These are phyloP conservation scores for Lypha dubia DNA, from an alignment of 2,888 invertebrate genomes.

Conservation along the genomic window DNA sequence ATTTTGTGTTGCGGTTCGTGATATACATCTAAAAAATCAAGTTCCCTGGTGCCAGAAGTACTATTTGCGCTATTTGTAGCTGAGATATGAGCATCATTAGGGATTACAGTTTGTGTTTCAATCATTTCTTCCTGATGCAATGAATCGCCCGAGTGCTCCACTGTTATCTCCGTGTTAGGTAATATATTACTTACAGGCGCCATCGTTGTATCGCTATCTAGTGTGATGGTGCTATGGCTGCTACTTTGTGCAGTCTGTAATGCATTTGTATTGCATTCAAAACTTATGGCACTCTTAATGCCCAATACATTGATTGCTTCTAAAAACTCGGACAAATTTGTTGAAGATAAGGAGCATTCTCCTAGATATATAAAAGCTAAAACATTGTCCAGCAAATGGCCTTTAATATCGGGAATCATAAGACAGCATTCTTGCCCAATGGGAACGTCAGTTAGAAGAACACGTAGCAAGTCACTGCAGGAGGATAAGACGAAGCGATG, in stretches of 20 bases:
- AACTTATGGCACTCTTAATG: constrained; percentile 83
- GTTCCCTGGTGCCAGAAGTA: constrained; percentile 72
- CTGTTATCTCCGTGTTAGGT: constrained; percentile 24
- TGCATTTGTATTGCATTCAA: constrained; percentile 80
- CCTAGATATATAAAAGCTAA: constrained; percentile 82
- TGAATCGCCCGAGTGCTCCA: not conserved
- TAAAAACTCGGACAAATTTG: constrained; percentile 81
- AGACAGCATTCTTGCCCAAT: constrained; percentile 80
- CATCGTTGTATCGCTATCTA: constrained; percentile 45
- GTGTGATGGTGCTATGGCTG: constrained; percentile 49
- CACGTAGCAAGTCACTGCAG: constrained; percentile 81
- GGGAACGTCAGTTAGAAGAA: constrained; percentile 79
- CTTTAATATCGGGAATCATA: constrained; percentile 81
- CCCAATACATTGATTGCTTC: constrained; percentile 82
- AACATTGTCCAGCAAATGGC: constrained; percentile 80
- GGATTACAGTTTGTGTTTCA: constrained; percentile 74
- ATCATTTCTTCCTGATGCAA: constrained; percentile 77
- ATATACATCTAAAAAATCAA: constrained; percentile 82
- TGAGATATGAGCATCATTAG: constrained; percentile 42
- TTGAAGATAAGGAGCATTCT: constrained; percentile 80
- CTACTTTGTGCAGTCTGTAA: constrained; percentile 67
- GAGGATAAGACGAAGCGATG: constrained; percentile 82
- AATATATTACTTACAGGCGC: constrained; percentile 18
- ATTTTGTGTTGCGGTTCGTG: constrained; percentile 81
- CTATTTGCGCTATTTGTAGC: constrained; percentile 50